phyloP scores from a whole-genome alignment of 1,140 invertebrate species.

The Pseudomyrmex flavicornis region DNA sequence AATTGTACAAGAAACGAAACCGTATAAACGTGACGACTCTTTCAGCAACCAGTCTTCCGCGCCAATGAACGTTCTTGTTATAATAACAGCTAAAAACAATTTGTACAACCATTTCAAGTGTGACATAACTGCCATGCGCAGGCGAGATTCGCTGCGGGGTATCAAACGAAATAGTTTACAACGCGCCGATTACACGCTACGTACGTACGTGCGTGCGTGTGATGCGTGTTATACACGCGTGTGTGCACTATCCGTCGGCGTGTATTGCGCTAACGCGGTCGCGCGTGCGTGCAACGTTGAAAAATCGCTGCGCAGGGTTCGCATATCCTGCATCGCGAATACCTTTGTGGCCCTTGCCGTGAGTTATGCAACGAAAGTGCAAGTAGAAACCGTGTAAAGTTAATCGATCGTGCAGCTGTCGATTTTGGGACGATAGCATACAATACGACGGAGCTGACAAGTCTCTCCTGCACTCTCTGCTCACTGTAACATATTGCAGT shows the following conservation, averaged over 20 bases:
- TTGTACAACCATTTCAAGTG: neutral
- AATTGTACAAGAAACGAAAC: too few species aligned
- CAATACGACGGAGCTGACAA: slow-evolving; percentile 5
- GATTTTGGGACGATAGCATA: slow-evolving; percentile 58
- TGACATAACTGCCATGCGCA: slow-evolving; percentile 18
- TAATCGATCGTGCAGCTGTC: slow-evolving; percentile 57
- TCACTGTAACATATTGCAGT: too few species aligned
- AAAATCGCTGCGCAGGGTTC: slow-evolving; percentile 19
- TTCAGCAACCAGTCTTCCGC: too few species aligned
- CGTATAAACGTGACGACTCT: too few species aligned
- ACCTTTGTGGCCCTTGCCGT: slow-evolving; percentile 43
- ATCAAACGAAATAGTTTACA: slow-evolving; percentile 27
- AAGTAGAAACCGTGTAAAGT: slow-evolving; percentile 55
- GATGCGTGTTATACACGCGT: slow-evolving; percentile 4
- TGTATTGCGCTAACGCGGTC: neutral
- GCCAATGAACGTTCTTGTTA: too few species aligned
- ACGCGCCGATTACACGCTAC: neutral
- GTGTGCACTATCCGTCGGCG: slow-evolving; percentile 9
- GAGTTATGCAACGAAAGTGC: slow-evolving; percentile 55
- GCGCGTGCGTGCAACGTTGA: slow-evolving; percentile 26
- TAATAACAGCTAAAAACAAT: neutral
- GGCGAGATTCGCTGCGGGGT: neutral
- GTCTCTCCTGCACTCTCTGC: too few species aligned
- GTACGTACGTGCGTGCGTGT: too few species aligned
- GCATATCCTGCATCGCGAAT: slow-evolving; percentile 18